These are phyloP conservation scores for Propithecus deckenii DNA, from an alignment of 2,797 vertebrate species.

Conservation along the genomic window DNA sequence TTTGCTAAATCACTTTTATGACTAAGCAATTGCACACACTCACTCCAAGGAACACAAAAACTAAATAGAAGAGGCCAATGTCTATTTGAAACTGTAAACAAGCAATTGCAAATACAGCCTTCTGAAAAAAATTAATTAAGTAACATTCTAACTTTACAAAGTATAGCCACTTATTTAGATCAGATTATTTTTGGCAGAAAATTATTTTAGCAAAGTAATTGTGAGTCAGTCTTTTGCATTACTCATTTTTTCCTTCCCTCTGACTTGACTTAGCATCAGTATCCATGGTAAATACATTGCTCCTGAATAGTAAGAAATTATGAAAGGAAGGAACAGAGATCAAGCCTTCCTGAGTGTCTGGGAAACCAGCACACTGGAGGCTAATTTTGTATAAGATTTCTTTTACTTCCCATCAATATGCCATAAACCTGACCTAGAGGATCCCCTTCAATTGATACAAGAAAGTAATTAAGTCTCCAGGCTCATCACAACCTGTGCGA, in stretches of 20 bases:
- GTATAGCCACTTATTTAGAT: slow-evolving; percentile 44
- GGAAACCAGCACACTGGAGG: slow-evolving; percentile 63
- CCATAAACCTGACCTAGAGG: slow-evolving; percentile 76
- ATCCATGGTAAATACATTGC: not conserved
- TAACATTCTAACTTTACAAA: slow-evolving; percentile 52
- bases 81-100: not conserved
- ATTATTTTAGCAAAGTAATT: slow-evolving; percentile 53
- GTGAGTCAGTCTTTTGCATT: not conserved
- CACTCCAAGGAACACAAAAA: slow-evolving; percentile 60
- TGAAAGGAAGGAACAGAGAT: slow-evolving; percentile 53
- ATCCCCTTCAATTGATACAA: slow-evolving; percentile 74
- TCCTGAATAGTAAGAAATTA: slow-evolving; percentile 30
- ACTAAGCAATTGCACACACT: slow-evolving; percentile 39
- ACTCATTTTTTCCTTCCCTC: not conserved
- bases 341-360: slow-evolving; percentile 47
- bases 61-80: slow-evolving; percentile 39
- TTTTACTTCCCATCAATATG: slow-evolving; percentile 75
- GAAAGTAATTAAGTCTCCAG: slow-evolving; percentile 80
- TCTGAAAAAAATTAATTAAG: slow-evolving; percentile 59
- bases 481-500: slow-evolving; percentile 74
- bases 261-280: not conserved
- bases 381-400: slow-evolving; percentile 63
- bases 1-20: slow-evolving; percentile 74
- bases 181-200: slow-evolving; percentile 6
- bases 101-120: slow-evolving; percentile 14